These are phyloP conservation scores for Cacatua alba DNA, from an alignment of 2,113 vertebrate genomes.

Conservation along the genomic window DNA sequence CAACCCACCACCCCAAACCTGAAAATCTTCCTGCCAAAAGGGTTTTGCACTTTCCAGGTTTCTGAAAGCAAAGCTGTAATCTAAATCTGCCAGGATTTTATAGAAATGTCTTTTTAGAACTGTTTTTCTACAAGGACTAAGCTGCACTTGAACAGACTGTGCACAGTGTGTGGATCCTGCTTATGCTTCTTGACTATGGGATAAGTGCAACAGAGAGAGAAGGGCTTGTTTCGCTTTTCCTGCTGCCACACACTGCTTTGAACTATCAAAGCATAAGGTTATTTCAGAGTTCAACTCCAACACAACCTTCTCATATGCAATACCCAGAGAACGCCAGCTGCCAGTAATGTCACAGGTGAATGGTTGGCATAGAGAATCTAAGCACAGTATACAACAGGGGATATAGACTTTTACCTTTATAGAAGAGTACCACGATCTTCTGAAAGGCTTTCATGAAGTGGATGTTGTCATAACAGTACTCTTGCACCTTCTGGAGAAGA, in stretches of 20 bases:
- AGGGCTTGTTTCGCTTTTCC: background rate
- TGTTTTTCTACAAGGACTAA: background rate
- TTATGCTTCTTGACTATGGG: background rate
- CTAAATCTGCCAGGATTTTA: background rate
- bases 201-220: background rate
- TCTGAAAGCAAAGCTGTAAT: background rate
- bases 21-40: background rate
- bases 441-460: slow-evolving; percentile 96
- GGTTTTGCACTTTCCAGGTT: background rate
- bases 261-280: background rate
- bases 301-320: background rate
- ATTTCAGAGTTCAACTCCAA: background rate
- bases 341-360: background rate
- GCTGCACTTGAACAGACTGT: background rate
- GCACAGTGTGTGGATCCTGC: background rate
- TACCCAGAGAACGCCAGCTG: background rate
- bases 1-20: background rate
- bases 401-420: slow-evolving; percentile 82
- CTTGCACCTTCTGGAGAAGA: slow-evolving; percentile 90
- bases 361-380: background rate
- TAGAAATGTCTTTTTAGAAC: background rate
- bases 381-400: fast-evolving
- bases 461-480: slow-evolving; percentile 94
- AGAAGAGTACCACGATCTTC: slow-evolving; percentile 95
- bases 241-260: background rate